These are phyloP conservation scores for Hippocampus comes DNA, from an alignment of 2,113 vertebrate genomes.

Conservation along the genomic window DNA sequence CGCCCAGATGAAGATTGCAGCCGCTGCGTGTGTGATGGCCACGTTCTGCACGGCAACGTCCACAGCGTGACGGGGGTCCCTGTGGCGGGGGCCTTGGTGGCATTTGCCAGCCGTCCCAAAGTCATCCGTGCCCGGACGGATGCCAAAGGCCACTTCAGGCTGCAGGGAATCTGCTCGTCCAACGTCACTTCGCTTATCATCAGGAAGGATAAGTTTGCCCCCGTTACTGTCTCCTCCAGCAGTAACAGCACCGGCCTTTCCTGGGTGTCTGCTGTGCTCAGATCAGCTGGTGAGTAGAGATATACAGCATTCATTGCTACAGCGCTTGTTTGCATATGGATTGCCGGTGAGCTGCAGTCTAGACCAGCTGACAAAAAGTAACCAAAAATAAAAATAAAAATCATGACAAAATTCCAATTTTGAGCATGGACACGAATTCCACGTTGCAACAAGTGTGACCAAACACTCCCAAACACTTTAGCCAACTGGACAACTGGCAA, in stretches of 20 bases:
- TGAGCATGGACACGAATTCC: too few species aligned
- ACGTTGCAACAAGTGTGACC: too few species aligned
- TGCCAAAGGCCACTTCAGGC: constrained; percentile 70
- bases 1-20: constrained; percentile 73
- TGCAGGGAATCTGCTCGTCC: constrained; percentile 72
- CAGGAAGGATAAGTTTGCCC: constrained; percentile 75
- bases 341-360: not conserved
- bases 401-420: too few species aligned
- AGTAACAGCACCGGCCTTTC: constrained; percentile 71
- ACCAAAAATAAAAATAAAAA: not conserved
- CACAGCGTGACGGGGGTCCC: constrained; percentile 64
- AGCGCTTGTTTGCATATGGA: not conserved
- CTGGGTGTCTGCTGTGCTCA: constrained; percentile 68
- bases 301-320: not conserved
- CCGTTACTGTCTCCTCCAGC: constrained; percentile 45
- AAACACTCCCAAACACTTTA: too few species aligned
- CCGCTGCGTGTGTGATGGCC: constrained; percentile 75
- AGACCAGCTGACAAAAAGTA: not conserved
- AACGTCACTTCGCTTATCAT: constrained; percentile 64
- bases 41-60: constrained; percentile 74
- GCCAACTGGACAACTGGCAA: too few species aligned
- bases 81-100: constrained; percentile 70
- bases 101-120: constrained; percentile 60
- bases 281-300: constrained; percentile 76
- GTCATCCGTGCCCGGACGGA: constrained; percentile 69